These are phyloP conservation scores for Notocelia uddmanniana DNA, from an alignment of 2,888 invertebrate genomes.

Conservation along the genomic window DNA sequence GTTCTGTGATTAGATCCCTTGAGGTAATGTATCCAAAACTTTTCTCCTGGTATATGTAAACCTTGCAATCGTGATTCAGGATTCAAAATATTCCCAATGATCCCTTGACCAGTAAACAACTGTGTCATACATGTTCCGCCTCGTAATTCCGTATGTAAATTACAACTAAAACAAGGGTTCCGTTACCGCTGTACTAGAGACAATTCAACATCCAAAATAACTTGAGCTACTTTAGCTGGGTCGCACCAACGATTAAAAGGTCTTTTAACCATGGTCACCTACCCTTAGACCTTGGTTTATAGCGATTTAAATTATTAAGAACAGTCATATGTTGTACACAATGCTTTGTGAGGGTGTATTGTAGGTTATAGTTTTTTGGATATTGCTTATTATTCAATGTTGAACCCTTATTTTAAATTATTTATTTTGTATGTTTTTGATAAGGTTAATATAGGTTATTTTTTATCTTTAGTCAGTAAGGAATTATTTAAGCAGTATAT, in stretches of 20 bases:
- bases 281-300: conserved; percentile 70
- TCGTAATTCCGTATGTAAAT: conserved; percentile 84
- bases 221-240: conserved; percentile 54
- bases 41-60: not conserved
- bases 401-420: too few relatives aligned
- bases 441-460: too few relatives aligned
- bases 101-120: conserved; percentile 63
- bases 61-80: not conserved
- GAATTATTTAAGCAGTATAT: too few relatives aligned
- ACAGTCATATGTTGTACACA: conserved; percentile 49
- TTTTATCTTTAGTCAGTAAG: not conserved
- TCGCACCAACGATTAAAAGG: conserved; percentile 51
- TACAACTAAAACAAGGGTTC: conserved; percentile 79
- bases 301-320: conserved; percentile 79
- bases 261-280: conserved; percentile 53
- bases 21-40: too few relatives aligned
- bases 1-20: too few relatives aligned
- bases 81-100: conserved; percentile 2
- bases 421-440: too few relatives aligned
- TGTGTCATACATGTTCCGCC: conserved; percentile 73
- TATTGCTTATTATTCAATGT: not conserved
- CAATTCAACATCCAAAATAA: conserved; percentile 57
- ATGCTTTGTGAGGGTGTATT: conserved; percentile 3
- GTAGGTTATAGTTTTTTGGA: conserved; percentile 1
- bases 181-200: conserved; percentile 72